Base-by-base conservation (phyloP, 2,797 vertebrate genomes). In the Hylomyscus alleni region DNA sequence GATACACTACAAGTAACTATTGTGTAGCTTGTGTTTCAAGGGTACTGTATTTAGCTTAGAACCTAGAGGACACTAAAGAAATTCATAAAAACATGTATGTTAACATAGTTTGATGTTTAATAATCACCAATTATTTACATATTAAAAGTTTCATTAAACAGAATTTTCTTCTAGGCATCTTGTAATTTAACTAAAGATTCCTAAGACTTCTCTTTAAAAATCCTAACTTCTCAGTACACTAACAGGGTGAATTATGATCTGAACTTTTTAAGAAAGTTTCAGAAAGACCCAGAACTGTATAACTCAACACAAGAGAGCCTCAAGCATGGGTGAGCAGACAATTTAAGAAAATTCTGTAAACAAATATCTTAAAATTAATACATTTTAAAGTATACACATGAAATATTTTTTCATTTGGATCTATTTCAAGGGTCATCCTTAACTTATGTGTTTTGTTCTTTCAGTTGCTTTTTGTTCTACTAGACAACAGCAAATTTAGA, bases 401-500 rank as follows among this genome's bases (percentile, higher is more conserved):
- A 10, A 29, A n/a, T n/a, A 26, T 17, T 81, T 4, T 77, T 94
- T 73, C 4, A 60, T 22, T 69, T 78, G 12, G 1, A 7, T 69
- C 19, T 34, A 11, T 86, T 90, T 75, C 31, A 54, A 19, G 40
- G 31, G 26, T 29, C 76, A 1, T 78, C 17, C 12, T 26, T 54
- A 67, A 7, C 26, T 86, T 87, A 5, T 60, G 6, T 91, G 3
- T 31, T 56, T 92, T 87, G 34, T 40, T 12, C 31, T 44, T 10
- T 77, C 34, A 75, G 10, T 20, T 82, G 69, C 13, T 4, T 82
- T 88, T 90, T 62, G 0, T 69, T 40, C n/a, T 37, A 22, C 3
- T 54, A 19, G 54, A 31, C 37, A 88, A 75, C 13, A 93, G 60
- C 11, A 89, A 93, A 78, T 40, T 96, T 81, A 95, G 95, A 67